Evolutionary conservation across 2,888 invertebrate genomes (phyloP), one percentile per base, ranked within the genome.

Genomic region (Drosophila robusta): DNA sequence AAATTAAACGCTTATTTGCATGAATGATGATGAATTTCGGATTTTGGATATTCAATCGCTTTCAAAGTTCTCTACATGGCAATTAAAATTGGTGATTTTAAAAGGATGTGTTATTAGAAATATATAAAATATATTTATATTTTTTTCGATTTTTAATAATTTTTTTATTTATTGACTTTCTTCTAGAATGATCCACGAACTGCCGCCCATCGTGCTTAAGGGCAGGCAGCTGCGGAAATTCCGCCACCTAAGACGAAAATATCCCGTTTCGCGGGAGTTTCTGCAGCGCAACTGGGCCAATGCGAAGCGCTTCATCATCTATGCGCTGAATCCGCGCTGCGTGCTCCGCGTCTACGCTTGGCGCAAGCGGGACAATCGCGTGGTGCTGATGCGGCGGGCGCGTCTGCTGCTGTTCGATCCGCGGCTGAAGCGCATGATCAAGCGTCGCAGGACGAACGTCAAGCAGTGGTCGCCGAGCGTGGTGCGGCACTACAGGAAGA

Each of bases 391-490:
- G 2, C 73, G 75, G 3, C 83, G 89, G 3, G 32, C 80, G 3
- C 87, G 90, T 5, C 60, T 87, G 0, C 57, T 90, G 8, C 72
- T 91, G 2, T 91, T 90, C 41, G 91, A 91, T 80, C 89, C 89
- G 18, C 76, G 87, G 0, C 71, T 88, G 24, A 77, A 85, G 22
- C 75, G 76, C 11, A 81, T 87, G 67, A 87, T 89, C 8, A 88
- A 82, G 47, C 66, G 66, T 0, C 85, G 81, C 1, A 79, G 80
- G 45, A 76, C 78, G 14, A 80, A 90, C 56, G 73, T 87, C 2
- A 85, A 81, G 36, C 86, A 86, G 51, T 91, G 91, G 92, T 91
- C 92, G 0, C 64, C 74, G 4, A 77, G 66, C 1, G 39, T 89
- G 54, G 90, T 92, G 7, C 32, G 64, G 0, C 72, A 89, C 58